Base-by-base conservation (phyloP, 2,113 vertebrate species). In the Syrmaticus mikado region DNA sequence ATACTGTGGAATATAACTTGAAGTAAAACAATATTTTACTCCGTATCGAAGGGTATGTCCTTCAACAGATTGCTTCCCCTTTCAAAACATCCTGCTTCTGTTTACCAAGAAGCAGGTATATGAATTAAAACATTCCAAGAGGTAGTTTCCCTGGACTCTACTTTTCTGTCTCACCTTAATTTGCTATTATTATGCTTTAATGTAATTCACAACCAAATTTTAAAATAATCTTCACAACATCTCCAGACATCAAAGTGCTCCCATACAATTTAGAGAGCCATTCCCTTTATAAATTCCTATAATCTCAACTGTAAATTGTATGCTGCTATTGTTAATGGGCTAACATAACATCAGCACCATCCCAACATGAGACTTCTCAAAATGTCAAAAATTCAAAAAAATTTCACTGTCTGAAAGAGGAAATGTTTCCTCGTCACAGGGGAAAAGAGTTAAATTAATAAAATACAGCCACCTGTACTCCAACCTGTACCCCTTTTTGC, bases 351-450 rank as follows among this genome's bases (percentile, higher is more conserved):
- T 14, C 36, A 92, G 50, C 18, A 48, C 5, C 41, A 60, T 40
- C 65, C 62, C 50, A 81, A 71, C 10, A 71, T 12, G 32, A 86
- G 86, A 81, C 43, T 32, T 81, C 52, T 81, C 52, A 89, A 78
- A 46, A 20, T 52, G 36, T 77, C 64, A 95, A 81, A 92, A 93
- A 90, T 20, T 81, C n/a, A 92, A 83, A 88, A n/a, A n/a, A n/a
- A n/a, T n/a, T n/a, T n/a, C n/a, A n/a, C 36, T 68, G n/a, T 57
- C 46, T 72, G 38, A 75, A 82, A 6, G 3, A 77, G 58, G 60
- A 95, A 88, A 15, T 8, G 6, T 53, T 90, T 73, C 50, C 67
- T 32, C 25, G 67, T 91, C 94, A 62, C 17, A 73, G 30, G 38
- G 27, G 32, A 70, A 27, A 36, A 50, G 22, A 89, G 65, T 43